Conservation (phyloP, 1,140 invertebrate species). For the Drosophila kanapiae region DNA sequence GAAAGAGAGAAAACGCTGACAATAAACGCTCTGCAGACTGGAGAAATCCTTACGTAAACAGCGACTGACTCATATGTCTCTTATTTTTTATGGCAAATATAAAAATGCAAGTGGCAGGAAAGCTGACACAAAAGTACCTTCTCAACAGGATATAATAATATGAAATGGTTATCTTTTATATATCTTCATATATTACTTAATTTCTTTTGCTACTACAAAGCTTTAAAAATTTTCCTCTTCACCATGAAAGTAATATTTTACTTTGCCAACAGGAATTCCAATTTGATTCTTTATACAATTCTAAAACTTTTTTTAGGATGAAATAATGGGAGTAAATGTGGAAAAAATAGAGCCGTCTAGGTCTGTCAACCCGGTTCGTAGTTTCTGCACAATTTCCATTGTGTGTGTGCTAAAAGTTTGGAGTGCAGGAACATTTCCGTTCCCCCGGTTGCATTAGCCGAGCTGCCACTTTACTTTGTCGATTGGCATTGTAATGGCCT, state of each 20-base stretch:
- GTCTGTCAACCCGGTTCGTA: constrained; percentile 27
- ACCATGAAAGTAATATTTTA: neutral
- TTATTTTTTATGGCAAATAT: constrained; percentile 34
- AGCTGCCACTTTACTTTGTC: constrained; percentile 65
- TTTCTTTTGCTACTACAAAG: no score
- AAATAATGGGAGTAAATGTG: neutral
- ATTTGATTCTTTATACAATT: neutral
- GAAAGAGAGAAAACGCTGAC: constrained; percentile 36
- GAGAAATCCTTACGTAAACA: constrained; percentile 50
- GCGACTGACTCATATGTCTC: constrained; percentile 30
- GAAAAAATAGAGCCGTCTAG: neutral
- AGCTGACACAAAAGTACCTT: neutral
- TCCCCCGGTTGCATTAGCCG: constrained; percentile 40
- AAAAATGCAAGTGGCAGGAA: constrained; percentile 44
- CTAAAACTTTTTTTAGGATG: neutral
- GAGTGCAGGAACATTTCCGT: constrained; percentile 45
- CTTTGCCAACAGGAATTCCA: neutral
- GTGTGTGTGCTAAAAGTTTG: constrained; percentile 43
- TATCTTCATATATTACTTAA: no score
- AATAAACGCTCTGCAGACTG: constrained; percentile 20
- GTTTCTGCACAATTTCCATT: constrained; percentile 57
- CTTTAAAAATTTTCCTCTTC: neutral
- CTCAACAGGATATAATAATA: no score
- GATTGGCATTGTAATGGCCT: constrained; percentile 75
- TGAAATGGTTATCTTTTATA: no score